Percentiles rank a stretch among this genome's conserved stretches.
These are phyloP conservation scores for Eupithecia abbreviata DNA, from an alignment of 2,888 invertebrate genomes.

Conservation along the genomic window DNA sequence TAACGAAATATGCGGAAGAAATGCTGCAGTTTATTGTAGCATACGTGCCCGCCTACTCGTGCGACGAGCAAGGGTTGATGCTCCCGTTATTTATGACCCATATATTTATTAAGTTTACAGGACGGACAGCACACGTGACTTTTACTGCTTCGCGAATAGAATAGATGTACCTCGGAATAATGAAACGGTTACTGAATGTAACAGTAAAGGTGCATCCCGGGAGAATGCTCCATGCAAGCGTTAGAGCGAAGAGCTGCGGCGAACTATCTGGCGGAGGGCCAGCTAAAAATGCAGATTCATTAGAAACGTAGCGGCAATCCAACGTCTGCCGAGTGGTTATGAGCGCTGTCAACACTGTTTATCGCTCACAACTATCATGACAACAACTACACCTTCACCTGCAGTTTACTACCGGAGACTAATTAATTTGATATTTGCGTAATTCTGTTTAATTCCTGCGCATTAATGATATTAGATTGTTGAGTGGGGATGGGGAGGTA, in stretches of 20 bases:
- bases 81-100: conserved; percentile 28
- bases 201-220: conserved; percentile 23
- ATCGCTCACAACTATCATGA: conserved; percentile 44
- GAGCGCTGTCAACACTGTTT: conserved; percentile 60
- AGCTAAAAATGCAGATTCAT: conserved; percentile 74
- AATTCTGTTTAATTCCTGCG: conserved; percentile 19
- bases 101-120: conserved; percentile 25
- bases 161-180: neutral
- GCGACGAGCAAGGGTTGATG: conserved; percentile 27
- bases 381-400: conserved; percentile 29
- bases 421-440: conserved; percentile 23
- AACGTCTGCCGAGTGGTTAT: conserved; percentile 52
- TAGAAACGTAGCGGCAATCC: conserved; percentile 65
- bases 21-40: conserved; percentile 14
- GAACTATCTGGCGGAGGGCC: conserved; percentile 65
- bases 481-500: conserved; percentile 3
- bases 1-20: conserved; percentile 32
- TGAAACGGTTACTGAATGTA: conserved; percentile 12
- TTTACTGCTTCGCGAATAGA: conserved; percentile 4
- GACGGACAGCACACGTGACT: neutral
- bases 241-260: conserved; percentile 54
- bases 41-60: conserved; percentile 15
- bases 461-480: conserved; percentile 11
- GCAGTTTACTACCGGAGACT: conserved; percentile 19
- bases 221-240: conserved; percentile 47